Evolutionary conservation across 2,113 vertebrate genomes (phyloP).

Genomic region (Sinosuthora webbiana): DNA sequence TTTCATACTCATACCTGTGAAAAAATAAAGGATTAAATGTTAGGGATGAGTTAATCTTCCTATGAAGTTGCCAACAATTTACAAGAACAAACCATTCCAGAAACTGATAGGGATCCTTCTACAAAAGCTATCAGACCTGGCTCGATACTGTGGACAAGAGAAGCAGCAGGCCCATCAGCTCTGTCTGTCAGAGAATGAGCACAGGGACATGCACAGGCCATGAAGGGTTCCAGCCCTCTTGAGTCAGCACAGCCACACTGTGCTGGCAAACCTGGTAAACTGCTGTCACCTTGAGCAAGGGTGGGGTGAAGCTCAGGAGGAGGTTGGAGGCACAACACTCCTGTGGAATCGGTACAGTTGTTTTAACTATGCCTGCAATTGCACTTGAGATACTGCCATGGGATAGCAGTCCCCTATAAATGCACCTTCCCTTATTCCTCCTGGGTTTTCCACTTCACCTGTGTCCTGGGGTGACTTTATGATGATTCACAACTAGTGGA

Average conservation of each 20-base stretch:
- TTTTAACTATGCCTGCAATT: not conserved
- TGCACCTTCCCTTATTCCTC: not conserved
- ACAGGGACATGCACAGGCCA: not conserved
- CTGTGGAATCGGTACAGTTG: not conserved
- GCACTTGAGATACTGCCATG: not conserved
- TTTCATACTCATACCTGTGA: constrained; percentile 89
- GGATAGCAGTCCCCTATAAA: not conserved
- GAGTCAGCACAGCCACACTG: not conserved
- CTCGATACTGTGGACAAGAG: not conserved
- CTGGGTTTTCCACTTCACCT: not conserved
- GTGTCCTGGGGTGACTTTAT: not conserved
- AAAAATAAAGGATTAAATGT: not conserved
- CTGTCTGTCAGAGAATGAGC: not conserved
- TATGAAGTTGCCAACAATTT: not conserved
- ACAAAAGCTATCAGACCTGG: not conserved
- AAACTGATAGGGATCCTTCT: not conserved
- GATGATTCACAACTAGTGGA: not conserved
- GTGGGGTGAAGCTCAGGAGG: not conserved
- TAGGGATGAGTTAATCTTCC: not conserved
- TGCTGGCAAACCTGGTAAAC: not conserved
- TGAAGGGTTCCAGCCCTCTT: not conserved
- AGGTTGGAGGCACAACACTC: not conserved
- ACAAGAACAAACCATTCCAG: not conserved
- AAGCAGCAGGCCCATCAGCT: not conserved
- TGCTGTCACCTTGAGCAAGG: not conserved